Conservation (phyloP, 2,113 vertebrate genomes). For the Trematocara nigrifrons region DNA sequence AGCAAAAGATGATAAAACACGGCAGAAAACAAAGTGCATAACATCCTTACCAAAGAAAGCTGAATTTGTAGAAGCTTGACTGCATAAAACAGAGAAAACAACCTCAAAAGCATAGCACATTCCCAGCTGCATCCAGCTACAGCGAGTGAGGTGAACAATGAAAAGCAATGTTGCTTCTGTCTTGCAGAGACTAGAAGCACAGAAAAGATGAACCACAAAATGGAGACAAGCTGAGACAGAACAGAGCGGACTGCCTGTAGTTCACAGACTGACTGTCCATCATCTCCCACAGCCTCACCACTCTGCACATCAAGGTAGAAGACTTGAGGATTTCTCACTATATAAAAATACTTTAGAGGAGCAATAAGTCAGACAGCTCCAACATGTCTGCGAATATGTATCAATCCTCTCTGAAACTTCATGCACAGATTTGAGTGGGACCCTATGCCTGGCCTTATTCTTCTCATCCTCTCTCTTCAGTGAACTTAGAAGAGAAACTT, state of each 20-base stretch:
- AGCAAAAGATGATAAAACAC: not conserved
- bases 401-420: not conserved
- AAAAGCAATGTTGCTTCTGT: not conserved
- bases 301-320: conserved; percentile 40
- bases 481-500: not conserved
- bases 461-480: not conserved
- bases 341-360: conserved; percentile 26
- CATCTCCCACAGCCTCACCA: conserved; percentile 11
- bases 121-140: not conserved
- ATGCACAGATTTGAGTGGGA: not conserved
- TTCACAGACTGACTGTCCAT: conserved; percentile 42
- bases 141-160: not conserved
- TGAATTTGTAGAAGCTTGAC: not conserved
- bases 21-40: not conserved
- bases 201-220: conserved; percentile 1
- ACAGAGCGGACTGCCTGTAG: conserved; percentile 15
- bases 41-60: not conserved
- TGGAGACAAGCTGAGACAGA: not conserved
- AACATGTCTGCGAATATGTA: not conserved
- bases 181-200: conserved; percentile 16
- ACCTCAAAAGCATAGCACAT: not conserved
- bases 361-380: conserved; percentile 25
- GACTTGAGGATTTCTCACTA: conserved; percentile 13
- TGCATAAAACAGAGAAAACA: not conserved
- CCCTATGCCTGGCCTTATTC: not conserved